phyloP scores from a whole-genome alignment of 1,140 invertebrate species.

The Eulimnadia texana region DNA sequence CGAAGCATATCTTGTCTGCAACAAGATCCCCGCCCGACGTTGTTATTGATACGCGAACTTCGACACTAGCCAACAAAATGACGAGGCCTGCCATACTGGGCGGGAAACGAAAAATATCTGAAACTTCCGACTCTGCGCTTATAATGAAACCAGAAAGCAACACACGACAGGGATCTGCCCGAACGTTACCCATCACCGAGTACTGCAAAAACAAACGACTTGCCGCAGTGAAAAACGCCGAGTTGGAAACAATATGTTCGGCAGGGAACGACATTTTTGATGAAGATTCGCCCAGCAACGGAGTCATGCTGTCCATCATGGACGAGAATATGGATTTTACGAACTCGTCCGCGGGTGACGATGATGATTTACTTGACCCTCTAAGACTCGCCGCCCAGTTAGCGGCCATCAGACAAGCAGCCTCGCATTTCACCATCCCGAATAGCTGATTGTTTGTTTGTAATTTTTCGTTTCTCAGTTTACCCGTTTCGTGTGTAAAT shows the following conservation, averaged over 20 bases:
- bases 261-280: neutral
- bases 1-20: neutral
- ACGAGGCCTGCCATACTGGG: neutral
- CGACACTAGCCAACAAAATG: neutral
- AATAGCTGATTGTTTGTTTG: too few relatives aligned
- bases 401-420: slow-evolving; percentile 5
- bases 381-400: slow-evolving; percentile 1
- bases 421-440: slow-evolving; percentile 1
- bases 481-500: too few relatives aligned
- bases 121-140: neutral
- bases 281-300: neutral
- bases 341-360: neutral
- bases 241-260: neutral
- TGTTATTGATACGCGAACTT: neutral
- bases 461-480: too few relatives aligned
- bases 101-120: neutral
- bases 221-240: neutral
- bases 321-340: neutral
- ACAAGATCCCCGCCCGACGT: neutral
- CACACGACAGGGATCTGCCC: neutral
- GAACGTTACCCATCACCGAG: neutral
- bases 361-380: slow-evolving; percentile 3
- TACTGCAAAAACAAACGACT: neutral
- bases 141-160: neutral
- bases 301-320: slow-evolving; percentile 5